Conservation (phyloP, 2,888 invertebrate species). For the Agrochola macilenta region DNA sequence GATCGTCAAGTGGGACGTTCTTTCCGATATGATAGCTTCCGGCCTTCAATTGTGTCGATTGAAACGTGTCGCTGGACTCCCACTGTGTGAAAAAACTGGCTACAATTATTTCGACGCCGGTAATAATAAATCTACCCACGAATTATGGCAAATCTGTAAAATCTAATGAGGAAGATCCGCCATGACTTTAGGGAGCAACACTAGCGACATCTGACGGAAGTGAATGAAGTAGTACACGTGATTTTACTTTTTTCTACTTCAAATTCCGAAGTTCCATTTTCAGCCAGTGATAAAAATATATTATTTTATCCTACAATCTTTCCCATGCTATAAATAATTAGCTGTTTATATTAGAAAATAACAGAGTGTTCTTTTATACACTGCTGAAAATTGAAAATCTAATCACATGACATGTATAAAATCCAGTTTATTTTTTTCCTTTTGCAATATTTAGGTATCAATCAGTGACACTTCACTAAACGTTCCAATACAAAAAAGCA, state of each 20-base stretch:
- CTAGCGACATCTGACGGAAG: constrained; percentile 87
- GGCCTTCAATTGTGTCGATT: constrained; percentile 74
- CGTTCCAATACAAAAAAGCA: background rate
- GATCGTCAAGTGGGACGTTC: constrained; percentile 81
- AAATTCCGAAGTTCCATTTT: constrained; percentile 82
- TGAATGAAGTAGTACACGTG: constrained; percentile 84
- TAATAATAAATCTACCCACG: constrained; percentile 88
- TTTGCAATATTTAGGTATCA: constrained; percentile 56
- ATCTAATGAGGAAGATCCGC: constrained; percentile 87
- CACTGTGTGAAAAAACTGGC: constrained; percentile 80
- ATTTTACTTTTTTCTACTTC: constrained; percentile 81
- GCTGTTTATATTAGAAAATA: background rate
- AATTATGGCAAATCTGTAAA: constrained; percentile 86
- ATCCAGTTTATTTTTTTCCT: constrained; percentile 36
- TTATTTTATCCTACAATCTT: constrained; percentile 7
- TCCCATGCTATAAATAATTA: background rate
- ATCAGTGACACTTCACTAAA: constrained; percentile 55
- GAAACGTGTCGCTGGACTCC: constrained; percentile 80
- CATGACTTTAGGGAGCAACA: constrained; percentile 87
- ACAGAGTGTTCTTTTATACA: background rate
- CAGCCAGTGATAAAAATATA: constrained; percentile 74
- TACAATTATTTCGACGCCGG: constrained; percentile 84
- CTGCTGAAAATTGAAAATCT: background rate
- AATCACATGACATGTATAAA: constrained; percentile 69
- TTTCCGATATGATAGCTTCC: constrained; percentile 76